Conservation (phyloP, 2,888 invertebrate species). For the Drosophila peninsularis region DNA sequence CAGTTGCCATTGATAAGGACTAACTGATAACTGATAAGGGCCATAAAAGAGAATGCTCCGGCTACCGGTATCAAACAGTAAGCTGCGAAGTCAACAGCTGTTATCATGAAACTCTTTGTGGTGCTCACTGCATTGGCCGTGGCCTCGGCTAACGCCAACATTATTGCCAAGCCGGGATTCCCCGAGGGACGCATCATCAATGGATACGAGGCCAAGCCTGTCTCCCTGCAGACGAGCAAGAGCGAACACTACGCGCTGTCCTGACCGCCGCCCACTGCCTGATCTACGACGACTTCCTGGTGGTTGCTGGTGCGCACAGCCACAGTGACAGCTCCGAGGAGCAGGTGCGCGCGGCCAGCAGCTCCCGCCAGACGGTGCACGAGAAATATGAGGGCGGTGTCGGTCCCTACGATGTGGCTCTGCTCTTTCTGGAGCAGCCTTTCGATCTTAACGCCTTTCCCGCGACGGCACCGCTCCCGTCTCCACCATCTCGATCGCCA, state of each 20-base stretch:
- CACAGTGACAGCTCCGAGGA: constrained; percentile 58
- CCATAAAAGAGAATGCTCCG: constrained; percentile 49
- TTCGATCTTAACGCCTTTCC: constrained; percentile 71
- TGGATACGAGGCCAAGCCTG: constrained; percentile 78
- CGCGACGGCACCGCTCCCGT: constrained; percentile 71
- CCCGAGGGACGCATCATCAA: constrained; percentile 81
- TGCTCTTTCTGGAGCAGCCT: constrained; percentile 80
- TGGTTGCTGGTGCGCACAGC: constrained; percentile 84
- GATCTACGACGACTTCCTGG: constrained; percentile 38
- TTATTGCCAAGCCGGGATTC: constrained; percentile 62
- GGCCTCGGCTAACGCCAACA: constrained; percentile 56
- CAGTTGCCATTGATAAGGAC: constrained; percentile 23
- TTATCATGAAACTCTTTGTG: constrained; percentile 73
- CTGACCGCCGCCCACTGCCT: constrained; percentile 84
- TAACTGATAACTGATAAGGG: constrained; percentile 13
- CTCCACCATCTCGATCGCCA: constrained; percentile 56
- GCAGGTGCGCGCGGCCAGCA: constrained; percentile 69
- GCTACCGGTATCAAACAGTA: constrained; percentile 23
- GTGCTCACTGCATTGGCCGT: constrained; percentile 64
- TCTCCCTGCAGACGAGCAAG: constrained; percentile 73
- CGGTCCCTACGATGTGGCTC: constrained; percentile 86
- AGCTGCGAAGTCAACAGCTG: constrained; percentile 12
- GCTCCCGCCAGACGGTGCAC: constrained; percentile 71
- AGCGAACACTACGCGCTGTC: constrained; percentile 71
- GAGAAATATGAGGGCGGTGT: constrained; percentile 81